Percentiles rank a stretch among this genome's conserved stretches.
Conservation (phyloP, 2,797 vertebrate genomes). For the Galagoides demidoff region DNA sequence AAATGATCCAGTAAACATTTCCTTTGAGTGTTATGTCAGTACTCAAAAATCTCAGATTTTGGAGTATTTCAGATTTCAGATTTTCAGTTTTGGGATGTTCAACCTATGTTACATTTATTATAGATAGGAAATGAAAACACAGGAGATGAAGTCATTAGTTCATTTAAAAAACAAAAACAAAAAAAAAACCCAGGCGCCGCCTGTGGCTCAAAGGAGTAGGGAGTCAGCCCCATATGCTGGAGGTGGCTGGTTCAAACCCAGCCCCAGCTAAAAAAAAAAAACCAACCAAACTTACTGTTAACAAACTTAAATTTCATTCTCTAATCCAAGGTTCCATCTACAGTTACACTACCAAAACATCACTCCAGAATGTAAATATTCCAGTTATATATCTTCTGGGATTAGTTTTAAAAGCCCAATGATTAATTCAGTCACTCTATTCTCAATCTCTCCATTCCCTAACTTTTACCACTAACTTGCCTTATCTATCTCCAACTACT, state of each 20-base stretch:
- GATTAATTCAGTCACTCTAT: constrained; percentile 2
- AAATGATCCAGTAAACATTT: neutral
- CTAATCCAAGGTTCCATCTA: neutral
- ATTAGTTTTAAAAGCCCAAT: neutral
- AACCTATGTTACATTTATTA: neutral
- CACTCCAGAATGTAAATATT: neutral
- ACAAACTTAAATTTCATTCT: constrained; percentile 22
- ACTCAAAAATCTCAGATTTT: neutral
- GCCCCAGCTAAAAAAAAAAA: no score
- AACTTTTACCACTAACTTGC: neutral
- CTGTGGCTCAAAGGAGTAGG: no score
- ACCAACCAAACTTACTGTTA: neutral
- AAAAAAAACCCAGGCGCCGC: no score
- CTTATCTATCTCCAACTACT: neutral
- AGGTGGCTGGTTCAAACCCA: no score
- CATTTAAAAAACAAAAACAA: neutral
- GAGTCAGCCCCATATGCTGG: no score
- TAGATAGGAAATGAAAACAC: neutral
- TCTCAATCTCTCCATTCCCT: neutral
- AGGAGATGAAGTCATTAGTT: neutral
- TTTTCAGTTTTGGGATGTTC: neutral
- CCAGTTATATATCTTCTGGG: neutral
- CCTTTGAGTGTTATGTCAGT: neutral
- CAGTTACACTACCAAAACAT: neutral
- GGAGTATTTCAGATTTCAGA: neutral